phyloP scores from a whole-genome alignment of 2,797 vertebrate genomes.

The Alfaro cultratus region DNA sequence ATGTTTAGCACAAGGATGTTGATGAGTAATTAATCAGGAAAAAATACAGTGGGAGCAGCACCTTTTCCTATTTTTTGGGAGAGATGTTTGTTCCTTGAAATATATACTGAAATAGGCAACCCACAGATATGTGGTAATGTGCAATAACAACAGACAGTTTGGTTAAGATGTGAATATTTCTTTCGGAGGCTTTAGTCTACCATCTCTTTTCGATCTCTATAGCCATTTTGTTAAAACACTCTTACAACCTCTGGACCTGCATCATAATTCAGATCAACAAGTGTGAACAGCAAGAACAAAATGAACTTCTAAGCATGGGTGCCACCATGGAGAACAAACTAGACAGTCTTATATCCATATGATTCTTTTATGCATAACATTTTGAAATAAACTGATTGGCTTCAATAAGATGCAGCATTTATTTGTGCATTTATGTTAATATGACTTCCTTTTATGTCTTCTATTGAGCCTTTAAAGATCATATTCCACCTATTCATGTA shows the following conservation, averaged over 20 bases:
- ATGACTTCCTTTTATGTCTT: background rate
- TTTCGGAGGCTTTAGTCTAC: background rate
- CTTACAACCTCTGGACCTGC: background rate
- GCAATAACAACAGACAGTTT: background rate
- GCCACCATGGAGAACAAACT: background rate
- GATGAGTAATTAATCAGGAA: slow-evolving; percentile 62
- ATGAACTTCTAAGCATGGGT: slow-evolving; percentile 46
- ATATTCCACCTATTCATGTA: background rate
- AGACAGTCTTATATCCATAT: background rate
- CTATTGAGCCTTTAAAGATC: background rate
- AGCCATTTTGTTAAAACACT: background rate
- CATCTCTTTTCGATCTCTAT: too few relatives aligned
- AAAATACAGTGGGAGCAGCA: slow-evolving; percentile 18
- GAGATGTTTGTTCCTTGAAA: background rate
- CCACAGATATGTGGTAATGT: background rate
- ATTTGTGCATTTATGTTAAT: background rate
- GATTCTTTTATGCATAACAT: background rate
- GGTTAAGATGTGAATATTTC: background rate
- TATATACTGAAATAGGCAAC: background rate
- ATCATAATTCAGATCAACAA: slow-evolving; percentile 43
- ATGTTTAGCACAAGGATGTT: slow-evolving; percentile 43
- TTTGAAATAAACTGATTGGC: background rate
- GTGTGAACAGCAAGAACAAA: slow-evolving; percentile 46
- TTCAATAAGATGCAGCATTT: background rate
- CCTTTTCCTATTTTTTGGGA: background rate